These are phyloP conservation scores for Thomomys bottae DNA, from an alignment of 2,113 vertebrate genomes.

Conservation along the genomic window DNA sequence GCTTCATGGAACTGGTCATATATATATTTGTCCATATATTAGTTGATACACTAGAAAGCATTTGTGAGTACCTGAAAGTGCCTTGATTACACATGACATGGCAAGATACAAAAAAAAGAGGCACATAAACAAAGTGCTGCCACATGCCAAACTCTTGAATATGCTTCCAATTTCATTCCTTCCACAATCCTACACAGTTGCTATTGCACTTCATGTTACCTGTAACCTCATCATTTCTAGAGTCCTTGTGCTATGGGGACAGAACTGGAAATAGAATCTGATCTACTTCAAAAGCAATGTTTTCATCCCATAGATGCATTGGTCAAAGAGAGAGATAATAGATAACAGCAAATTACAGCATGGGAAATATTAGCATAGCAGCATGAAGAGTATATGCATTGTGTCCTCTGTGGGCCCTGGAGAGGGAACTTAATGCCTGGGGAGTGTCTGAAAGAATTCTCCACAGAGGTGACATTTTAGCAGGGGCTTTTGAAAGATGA, in stretches of 20 bases:
- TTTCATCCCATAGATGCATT: background rate
- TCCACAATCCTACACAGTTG: background rate
- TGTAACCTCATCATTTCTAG: background rate
- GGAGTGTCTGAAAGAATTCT: constrained; percentile 65
- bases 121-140: background rate
- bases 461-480: constrained; percentile 70
- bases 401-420: background rate
- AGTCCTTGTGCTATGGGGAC: background rate
- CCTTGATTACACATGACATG: background rate
- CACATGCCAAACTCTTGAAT: background rate
- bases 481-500: constrained; percentile 65
- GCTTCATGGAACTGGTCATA: background rate
- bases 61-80: background rate
- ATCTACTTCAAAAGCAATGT: background rate
- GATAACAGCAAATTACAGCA: background rate
- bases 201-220: background rate
- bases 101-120: background rate
- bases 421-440: constrained; percentile 54
- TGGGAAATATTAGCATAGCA: constrained; percentile 37
- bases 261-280: background rate
- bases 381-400: background rate
- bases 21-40: too few relatives aligned
- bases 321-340: constrained; percentile 20
- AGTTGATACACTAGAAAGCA: background rate
- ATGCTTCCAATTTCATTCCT: background rate